These are phyloP conservation scores for Gobio occitaniae DNA, from an alignment of 2,797 vertebrate genomes.

Conservation along the genomic window DNA sequence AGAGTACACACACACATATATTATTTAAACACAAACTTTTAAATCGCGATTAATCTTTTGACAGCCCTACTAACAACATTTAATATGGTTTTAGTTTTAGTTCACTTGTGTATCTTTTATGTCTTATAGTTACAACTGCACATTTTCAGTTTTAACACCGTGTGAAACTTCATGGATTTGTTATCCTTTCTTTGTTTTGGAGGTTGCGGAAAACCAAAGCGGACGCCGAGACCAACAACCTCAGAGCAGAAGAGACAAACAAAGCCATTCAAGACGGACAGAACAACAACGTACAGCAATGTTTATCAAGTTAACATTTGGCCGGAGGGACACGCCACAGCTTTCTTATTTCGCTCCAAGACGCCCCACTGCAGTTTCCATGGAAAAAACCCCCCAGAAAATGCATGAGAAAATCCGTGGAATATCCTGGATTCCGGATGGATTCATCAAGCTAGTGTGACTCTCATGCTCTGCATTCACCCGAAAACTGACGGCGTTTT, in stretches of 20 bases:
- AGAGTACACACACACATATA: no score
- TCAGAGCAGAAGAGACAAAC: constrained; percentile 76
- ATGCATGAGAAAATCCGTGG: constrained; percentile 28
- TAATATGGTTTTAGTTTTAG: neutral
- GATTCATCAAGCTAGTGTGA: neutral
- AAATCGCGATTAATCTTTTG: no score
- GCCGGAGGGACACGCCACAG: neutral
- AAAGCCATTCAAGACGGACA: constrained; percentile 80
- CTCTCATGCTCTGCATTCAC: constrained; percentile 11
- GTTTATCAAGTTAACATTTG: constrained; percentile 73
- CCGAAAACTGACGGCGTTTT: neutral
- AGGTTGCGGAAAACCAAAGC: constrained; percentile 80
- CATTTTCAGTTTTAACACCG: neutral
- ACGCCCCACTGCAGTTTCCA: neutral
- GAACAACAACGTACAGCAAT: constrained; percentile 78
- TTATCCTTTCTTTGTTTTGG: constrained; percentile 39
- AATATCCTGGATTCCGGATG: neutral
- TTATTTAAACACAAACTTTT: no score
- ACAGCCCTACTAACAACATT: neutral
- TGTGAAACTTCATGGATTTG: neutral
- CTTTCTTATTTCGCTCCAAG: neutral
- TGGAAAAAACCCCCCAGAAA: neutral
- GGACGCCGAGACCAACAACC: constrained; percentile 70
- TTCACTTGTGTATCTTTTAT: neutral
- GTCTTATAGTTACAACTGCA: neutral